Evolutionary conservation across 64 coral and sea anemone species (phyloP).

Genomic region (Trachythela sp.): DNA sequence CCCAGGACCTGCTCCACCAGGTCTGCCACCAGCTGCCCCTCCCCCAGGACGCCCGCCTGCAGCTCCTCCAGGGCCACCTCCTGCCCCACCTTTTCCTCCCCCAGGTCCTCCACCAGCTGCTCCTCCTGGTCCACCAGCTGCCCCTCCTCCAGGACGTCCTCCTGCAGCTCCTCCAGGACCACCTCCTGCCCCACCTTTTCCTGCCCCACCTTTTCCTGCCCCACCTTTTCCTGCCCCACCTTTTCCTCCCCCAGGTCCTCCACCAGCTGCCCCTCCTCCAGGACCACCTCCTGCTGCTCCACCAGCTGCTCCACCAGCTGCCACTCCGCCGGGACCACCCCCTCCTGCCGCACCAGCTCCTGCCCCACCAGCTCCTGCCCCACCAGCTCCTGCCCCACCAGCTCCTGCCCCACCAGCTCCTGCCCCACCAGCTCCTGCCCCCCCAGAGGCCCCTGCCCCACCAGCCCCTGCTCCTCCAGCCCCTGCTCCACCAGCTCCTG

Average conservation of each 20-base stretch:
- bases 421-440: not conserved
- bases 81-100: conserved; percentile 29
- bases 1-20: not conserved
- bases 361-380: not conserved
- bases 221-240: not conserved
- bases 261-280: not conserved
- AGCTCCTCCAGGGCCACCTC: conserved; percentile 28
- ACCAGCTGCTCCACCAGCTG: not conserved
- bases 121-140: conserved; percentile 17
- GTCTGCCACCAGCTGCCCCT: not conserved
- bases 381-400: not conserved
- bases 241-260: not conserved
- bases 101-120: conserved; percentile 25
- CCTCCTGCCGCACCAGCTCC: not conserved
- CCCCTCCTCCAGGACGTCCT: not conserved
- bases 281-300: not conserved
- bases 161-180: not conserved
- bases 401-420: not conserved
- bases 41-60: not conserved
- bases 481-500: not conserved
- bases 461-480: not conserved
- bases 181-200: not conserved
- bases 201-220: not conserved
- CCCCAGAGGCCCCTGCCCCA: not conserved
- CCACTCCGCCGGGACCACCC: not conserved